Percentiles rank a stretch among this genome's conserved stretches.
These are phyloP conservation scores for Listrodromus nycthemerus DNA, from an alignment of 2,888 invertebrate genomes.

Conservation along the genomic window DNA sequence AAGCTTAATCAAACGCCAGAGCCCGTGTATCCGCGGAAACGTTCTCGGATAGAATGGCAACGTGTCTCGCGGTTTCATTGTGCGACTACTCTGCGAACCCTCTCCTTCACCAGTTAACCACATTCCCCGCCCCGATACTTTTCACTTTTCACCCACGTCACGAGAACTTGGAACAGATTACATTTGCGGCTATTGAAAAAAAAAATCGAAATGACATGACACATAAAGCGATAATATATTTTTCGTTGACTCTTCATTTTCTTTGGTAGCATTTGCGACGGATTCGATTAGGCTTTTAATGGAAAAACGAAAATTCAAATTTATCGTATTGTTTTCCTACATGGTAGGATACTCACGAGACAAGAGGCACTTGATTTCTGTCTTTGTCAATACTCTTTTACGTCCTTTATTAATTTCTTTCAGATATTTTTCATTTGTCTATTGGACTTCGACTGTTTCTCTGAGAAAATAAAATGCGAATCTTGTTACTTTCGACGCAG, in stretches of 20 bases:
- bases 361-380: conserved; percentile 37
- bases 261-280: conserved; percentile 9
- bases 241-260: conserved; percentile 16
- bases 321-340: conserved; percentile 47
- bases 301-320: conserved; percentile 27
- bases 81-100: conserved; percentile 28
- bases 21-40: conserved; percentile 61
- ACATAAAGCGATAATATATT: conserved; percentile 54
- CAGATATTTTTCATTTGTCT: background rate
- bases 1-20: conserved; percentile 71
- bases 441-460: background rate
- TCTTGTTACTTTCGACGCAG: background rate
- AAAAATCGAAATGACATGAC: conserved; percentile 66
- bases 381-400: conserved; percentile 19
- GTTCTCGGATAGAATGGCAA: conserved; percentile 31
- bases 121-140: conserved; percentile 44
- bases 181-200: conserved; percentile 62
- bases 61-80: conserved; percentile 63
- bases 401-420: conserved; percentile 32
- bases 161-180: conserved; percentile 66
- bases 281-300: conserved; percentile 7
- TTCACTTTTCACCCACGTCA: conserved; percentile 31
- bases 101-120: conserved; percentile 30
- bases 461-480: background rate
- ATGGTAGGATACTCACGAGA: conserved; percentile 20